Evolutionary conservation across 2,888 invertebrate genomes (phyloP).

Genomic region (Harpalus rufipes): DNA sequence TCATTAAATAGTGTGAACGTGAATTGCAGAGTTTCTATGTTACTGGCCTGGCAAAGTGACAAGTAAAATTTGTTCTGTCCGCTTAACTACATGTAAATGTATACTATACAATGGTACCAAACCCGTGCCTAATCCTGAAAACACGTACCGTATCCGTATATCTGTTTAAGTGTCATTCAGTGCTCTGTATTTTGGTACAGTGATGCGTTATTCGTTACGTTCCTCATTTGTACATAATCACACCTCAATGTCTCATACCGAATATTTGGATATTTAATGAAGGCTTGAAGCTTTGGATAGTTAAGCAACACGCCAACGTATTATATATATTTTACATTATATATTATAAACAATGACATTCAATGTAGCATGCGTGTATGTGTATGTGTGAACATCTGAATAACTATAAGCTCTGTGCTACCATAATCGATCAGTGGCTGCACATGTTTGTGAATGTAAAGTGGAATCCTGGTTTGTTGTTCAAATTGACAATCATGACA

Average conservation of each 20-base stretch:
- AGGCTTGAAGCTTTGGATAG: slow-evolving; percentile 67
- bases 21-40: slow-evolving; percentile 61
- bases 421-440: slow-evolving; percentile 73
- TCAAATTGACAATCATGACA: slow-evolving; percentile 65
- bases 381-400: slow-evolving; percentile 67
- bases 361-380: slow-evolving; percentile 67
- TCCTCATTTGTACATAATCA: slow-evolving; percentile 63
- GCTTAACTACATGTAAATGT: slow-evolving; percentile 56
- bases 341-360: slow-evolving; percentile 65
- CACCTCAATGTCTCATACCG: slow-evolving; percentile 59
- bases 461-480: slow-evolving; percentile 67
- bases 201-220: slow-evolving; percentile 32
- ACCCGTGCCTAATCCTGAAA: slow-evolving; percentile 28
- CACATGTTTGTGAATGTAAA: slow-evolving; percentile 77
- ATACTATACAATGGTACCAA: slow-evolving; percentile 46
- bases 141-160: slow-evolving; percentile 25
- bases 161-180: slow-evolving; percentile 60
- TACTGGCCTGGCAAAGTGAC: slow-evolving; percentile 62
- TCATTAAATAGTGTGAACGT: slow-evolving; percentile 64
- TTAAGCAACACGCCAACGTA: slow-evolving; percentile 67
- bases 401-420: slow-evolving; percentile 66
- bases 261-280: slow-evolving; percentile 67
- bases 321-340: slow-evolving; percentile 61
- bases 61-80: slow-evolving; percentile 59
- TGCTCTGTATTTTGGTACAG: slow-evolving; percentile 54